A percentile compares a stretch with the other conserved stretches of the same genome.
Evolutionary conservation across 2,888 invertebrate genomes (phyloP).

Genomic region (Amphiduros pacificus): DNA sequence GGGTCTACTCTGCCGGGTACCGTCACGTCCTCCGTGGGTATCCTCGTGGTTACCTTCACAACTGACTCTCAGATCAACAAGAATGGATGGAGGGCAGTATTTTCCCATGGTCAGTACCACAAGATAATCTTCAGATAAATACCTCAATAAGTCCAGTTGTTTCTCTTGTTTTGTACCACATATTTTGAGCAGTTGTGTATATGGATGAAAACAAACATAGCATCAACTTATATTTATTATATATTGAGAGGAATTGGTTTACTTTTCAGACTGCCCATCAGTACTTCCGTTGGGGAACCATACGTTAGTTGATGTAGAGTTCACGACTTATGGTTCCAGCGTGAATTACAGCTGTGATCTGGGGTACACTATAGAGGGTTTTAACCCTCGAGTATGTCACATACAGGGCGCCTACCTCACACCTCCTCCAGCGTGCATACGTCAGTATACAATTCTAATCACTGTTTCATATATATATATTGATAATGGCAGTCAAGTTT

Average conservation of each 20-base stretch:
- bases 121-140: too few species aligned
- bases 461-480: too few species aligned
- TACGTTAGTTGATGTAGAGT: slow-evolving; percentile 22
- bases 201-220: too few species aligned
- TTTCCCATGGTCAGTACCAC: slow-evolving; percentile 44
- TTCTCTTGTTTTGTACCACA: too few species aligned
- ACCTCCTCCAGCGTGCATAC: slow-evolving; percentile 6
- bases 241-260: too few species aligned
- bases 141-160: too few species aligned
- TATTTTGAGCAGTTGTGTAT: too few species aligned
- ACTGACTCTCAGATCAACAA: slow-evolving; percentile 35
- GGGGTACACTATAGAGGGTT: slow-evolving; percentile 36
- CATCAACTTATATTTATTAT: too few species aligned
- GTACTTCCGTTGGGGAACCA: slow-evolving; percentile 19
- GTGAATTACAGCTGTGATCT: slow-evolving; percentile 40
- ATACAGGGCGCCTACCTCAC: slow-evolving; percentile 40
- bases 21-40: slow-evolving; percentile 24
- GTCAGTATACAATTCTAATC: too few species aligned
- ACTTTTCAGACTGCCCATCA: slow-evolving; percentile 34
- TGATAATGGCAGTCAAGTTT: too few species aligned
- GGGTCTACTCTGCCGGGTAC: slow-evolving; percentile 20
- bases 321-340: slow-evolving; percentile 29
- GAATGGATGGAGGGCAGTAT: slow-evolving; percentile 39
- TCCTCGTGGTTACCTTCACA: slow-evolving; percentile 35
- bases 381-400: slow-evolving; percentile 38